Evolutionary conservation across 2,888 invertebrate species (phyloP).

Genomic region (Drosophila mayaguana): DNA sequence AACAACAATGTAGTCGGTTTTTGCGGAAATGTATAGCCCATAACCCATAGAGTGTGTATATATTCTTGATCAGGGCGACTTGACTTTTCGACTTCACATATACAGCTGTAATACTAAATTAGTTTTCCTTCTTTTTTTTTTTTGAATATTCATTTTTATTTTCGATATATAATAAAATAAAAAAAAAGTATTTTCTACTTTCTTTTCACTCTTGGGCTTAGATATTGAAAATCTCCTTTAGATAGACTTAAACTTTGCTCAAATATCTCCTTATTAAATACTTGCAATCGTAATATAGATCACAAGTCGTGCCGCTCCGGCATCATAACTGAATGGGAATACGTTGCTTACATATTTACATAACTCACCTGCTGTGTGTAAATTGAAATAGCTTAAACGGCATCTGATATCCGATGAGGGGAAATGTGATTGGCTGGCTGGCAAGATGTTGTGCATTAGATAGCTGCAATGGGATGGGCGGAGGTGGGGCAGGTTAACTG

Average conservation of each 20-base stretch:
- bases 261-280: neutral
- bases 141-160: no score
- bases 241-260: neutral
- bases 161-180: no score
- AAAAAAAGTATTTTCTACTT: no score
- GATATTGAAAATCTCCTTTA: neutral
- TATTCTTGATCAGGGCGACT: no score
- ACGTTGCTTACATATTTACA: neutral
- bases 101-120: no score
- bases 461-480: neutral
- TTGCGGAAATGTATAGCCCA: no score
- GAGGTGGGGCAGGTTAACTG: slow-evolving; percentile 7
- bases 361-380: neutral
- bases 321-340: neutral
- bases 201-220: no score
- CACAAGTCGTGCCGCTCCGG: neutral
- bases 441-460: slow-evolving; percentile 4
- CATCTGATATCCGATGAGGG: slow-evolving; percentile 6
- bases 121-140: no score
- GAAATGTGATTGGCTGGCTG: slow-evolving; percentile 21
- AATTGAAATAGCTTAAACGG: slow-evolving; percentile 1
- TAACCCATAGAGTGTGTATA: no score
- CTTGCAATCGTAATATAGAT: neutral
- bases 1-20: no score
- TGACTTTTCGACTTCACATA: no score